Evolutionary conservation across 2,888 invertebrate species (phyloP).

Genomic region (Torymus aiolomorphi): DNA sequence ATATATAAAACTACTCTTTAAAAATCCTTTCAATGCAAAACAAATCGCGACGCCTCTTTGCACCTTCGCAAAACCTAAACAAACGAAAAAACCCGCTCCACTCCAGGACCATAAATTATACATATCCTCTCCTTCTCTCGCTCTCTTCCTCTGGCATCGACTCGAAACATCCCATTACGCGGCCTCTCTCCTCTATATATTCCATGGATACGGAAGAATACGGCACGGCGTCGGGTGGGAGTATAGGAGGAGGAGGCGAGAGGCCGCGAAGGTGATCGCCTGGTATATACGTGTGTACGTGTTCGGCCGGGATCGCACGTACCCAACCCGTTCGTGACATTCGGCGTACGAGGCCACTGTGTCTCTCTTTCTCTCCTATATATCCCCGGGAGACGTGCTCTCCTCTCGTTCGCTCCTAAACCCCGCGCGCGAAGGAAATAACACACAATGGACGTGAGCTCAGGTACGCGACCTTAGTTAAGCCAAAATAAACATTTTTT

Average conservation of each 20-base stretch:
- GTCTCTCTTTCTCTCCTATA: too few species aligned
- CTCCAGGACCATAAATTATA: too few species aligned
- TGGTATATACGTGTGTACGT: too few species aligned
- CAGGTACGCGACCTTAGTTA: not conserved
- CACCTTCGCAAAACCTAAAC: too few species aligned
- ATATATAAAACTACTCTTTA: too few species aligned
- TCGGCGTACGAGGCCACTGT: conserved; percentile 42
- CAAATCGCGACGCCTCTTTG: too few species aligned
- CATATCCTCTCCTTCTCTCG: not conserved
- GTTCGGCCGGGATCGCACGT: conserved; percentile 40
- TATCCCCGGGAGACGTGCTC: conserved; percentile 26
- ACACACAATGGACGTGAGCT: conserved; percentile 1
- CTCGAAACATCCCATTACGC: not conserved
- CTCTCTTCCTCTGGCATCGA: too few species aligned
- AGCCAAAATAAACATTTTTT: conserved; percentile 29
- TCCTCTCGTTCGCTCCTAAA: not conserved
- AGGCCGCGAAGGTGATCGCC: not conserved
- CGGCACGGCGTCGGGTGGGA: not conserved
- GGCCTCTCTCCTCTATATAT: too few species aligned
- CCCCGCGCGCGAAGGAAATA: not conserved
- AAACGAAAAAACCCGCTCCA: too few species aligned
- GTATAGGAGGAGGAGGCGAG: not conserved
- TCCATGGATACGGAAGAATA: not conserved
- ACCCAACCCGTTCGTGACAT: conserved; percentile 41
- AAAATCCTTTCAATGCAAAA: too few species aligned